Conservation (phyloP, 2,113 vertebrate species). For the Glaucidium brasilianum region DNA sequence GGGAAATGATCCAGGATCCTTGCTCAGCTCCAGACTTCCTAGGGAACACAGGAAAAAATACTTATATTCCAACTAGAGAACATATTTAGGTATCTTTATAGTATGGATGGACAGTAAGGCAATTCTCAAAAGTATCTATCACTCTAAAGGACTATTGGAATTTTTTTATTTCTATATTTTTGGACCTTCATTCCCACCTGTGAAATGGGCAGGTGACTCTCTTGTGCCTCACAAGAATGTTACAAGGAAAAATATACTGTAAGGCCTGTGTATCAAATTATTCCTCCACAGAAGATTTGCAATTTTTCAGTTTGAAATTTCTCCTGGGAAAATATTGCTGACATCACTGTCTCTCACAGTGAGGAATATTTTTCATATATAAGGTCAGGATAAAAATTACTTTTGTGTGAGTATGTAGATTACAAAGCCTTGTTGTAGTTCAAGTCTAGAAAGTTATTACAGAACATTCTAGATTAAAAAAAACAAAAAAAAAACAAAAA, state of each 20-base stretch:
- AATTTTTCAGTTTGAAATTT: neutral
- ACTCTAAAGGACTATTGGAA: neutral
- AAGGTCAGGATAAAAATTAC: neutral
- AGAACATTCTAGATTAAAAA: neutral
- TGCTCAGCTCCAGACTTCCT: neutral
- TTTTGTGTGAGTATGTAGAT: neutral
- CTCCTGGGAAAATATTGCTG: neutral
- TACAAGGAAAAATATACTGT: neutral
- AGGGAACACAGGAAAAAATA: neutral
- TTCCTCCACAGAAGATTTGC: neutral
- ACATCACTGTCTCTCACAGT: neutral
- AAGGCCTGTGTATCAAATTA: neutral
- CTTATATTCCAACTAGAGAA: neutral
- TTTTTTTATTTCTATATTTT: neutral
- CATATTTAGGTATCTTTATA: neutral
- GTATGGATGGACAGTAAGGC: neutral
- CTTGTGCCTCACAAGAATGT: neutral
- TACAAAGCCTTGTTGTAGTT: neutral
- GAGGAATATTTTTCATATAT: neutral
- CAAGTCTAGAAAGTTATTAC: neutral
- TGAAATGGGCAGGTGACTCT: neutral
- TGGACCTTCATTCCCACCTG: neutral
- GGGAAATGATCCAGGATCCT: neutral
- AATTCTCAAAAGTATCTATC: neutral
- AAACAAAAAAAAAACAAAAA: slow-evolving; percentile 6